A percentile compares a stretch with the other conserved stretches of the same genome.
Conservation (phyloP, 1,140 invertebrate species). For the Bactericera cockerelli region DNA sequence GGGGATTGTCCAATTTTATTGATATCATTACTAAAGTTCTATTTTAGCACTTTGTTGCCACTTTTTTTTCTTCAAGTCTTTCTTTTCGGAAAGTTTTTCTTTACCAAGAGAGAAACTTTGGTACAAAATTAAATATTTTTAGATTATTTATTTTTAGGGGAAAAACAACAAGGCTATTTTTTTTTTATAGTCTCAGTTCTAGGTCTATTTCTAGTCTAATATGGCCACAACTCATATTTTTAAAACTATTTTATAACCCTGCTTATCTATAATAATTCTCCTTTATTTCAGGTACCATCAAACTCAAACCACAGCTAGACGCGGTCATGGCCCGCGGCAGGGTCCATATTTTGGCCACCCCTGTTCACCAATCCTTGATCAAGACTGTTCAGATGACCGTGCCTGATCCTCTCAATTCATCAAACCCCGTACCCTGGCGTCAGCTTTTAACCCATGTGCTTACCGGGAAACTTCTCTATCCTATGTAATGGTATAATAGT, state of each 20-base stretch:
- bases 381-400: constrained; percentile 32
- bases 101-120: too few species aligned
- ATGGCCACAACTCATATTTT: constrained; percentile 13
- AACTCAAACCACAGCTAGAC: constrained; percentile 24
- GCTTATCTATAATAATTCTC: too few species aligned
- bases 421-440: constrained; percentile 32
- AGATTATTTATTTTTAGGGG: too few species aligned
- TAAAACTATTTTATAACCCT: constrained; percentile 14
- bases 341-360: constrained; percentile 26
- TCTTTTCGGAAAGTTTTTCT: too few species aligned
- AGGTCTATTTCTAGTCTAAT: too few species aligned
- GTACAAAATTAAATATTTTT: too few species aligned
- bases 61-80: too few species aligned
- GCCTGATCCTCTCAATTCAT: constrained; percentile 30
- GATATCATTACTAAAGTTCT: too few species aligned
- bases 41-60: too few species aligned
- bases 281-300: constrained; percentile 30
- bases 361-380: constrained; percentile 30
- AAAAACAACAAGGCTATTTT: too few species aligned
- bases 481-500: constrained; percentile 24
- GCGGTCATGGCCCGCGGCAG: constrained; percentile 23
- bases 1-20: too few species aligned
- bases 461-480: constrained; percentile 34
- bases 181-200: too few species aligned
- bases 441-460: constrained; percentile 31